phyloP scores from a whole-genome alignment of 2,797 vertebrate genomes.

The Agapornis canus region DNA sequence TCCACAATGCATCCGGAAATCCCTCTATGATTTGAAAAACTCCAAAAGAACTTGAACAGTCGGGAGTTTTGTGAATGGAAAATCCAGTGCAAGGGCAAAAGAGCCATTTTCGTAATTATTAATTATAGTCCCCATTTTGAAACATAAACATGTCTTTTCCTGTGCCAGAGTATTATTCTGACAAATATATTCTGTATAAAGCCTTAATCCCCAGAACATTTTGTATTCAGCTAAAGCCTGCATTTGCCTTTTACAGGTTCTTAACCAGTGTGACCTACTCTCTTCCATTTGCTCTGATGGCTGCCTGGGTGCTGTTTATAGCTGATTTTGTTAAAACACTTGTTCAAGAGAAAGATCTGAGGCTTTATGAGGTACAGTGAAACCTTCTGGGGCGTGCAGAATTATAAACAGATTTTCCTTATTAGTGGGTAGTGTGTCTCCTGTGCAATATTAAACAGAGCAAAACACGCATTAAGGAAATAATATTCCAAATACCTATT shows the following conservation, averaged over 20 bases:
- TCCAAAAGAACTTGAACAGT: not conserved
- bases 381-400: constrained; percentile 21
- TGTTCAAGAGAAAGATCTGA: constrained; percentile 94
- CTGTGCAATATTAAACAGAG: not conserved
- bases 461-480: constrained; percentile 24
- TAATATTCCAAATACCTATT: not conserved
- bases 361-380: constrained; percentile 90
- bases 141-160: not conserved
- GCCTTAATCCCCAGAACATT: constrained; percentile 7
- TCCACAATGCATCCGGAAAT: not conserved
- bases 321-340: constrained; percentile 96
- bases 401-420: constrained; percentile 39
- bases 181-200: constrained; percentile 8
- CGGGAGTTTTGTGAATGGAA: not conserved
- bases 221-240: not conserved
- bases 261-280: constrained; percentile 91
- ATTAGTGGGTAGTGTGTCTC: not conserved
- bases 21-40: not conserved
- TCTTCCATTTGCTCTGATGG: constrained; percentile 93
- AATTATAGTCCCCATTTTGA: constrained; percentile 3
- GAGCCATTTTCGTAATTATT: not conserved
- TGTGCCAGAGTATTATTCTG: constrained; percentile 15
- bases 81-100: not conserved
- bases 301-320: constrained; percentile 94
- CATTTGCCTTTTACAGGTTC: constrained; percentile 82